phyloP scores from a whole-genome alignment of 2,113 vertebrate species.

The Oceanodroma tethys region DNA sequence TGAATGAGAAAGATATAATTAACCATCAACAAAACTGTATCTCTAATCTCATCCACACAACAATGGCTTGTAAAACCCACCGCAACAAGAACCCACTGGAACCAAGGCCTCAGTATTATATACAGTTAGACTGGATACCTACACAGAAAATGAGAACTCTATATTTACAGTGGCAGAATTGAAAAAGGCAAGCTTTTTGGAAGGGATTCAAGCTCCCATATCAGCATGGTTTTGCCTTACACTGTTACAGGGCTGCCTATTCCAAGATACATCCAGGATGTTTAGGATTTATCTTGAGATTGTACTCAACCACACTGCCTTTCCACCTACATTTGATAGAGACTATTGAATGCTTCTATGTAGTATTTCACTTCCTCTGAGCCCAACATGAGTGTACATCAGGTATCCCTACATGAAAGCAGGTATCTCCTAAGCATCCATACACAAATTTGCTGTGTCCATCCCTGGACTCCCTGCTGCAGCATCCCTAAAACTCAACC shows the following conservation, averaged over 20 bases:
- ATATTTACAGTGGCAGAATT: rapidly evolving
- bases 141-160: neutral
- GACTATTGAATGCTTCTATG: too few relatives aligned
- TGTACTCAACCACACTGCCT: neutral
- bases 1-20: neutral
- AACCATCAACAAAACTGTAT: neutral
- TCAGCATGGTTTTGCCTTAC: neutral
- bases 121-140: neutral
- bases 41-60: neutral
- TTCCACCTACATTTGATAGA: neutral
- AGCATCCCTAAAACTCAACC: neutral
- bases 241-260: neutral
- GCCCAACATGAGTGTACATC: neutral
- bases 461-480: neutral
- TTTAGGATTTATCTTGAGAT: neutral
- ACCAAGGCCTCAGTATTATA: neutral
- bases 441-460: neutral
- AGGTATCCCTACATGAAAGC: neutral
- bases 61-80: neutral
- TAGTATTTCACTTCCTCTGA: neutral
- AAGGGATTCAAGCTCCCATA: neutral
- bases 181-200: neutral
- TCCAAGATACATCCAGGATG: neutral
- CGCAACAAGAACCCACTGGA: neutral
- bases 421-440: neutral